Conservation (phyloP, 2,797 vertebrate species). For the Enteromius treurensis region DNA sequence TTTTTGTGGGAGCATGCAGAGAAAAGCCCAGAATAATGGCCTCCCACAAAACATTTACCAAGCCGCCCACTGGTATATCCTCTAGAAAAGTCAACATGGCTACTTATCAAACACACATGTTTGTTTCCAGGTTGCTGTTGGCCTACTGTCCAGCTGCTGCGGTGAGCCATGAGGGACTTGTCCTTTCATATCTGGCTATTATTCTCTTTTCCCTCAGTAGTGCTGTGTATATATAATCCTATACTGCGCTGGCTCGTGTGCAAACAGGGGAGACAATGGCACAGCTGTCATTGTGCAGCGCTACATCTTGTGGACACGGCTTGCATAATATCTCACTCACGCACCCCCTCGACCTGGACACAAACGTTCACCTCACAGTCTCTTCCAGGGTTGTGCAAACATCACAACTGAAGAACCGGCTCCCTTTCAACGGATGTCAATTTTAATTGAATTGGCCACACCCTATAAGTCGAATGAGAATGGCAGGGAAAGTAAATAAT, state of each 20-base stretch:
- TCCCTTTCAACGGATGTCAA: background rate
- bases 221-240: slow-evolving; percentile 70
- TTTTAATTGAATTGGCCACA: background rate
- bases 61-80: slow-evolving; percentile 42
- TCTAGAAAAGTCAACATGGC: slow-evolving; percentile 52
- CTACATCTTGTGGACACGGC: slow-evolving; percentile 80
- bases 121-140: slow-evolving; percentile 54
- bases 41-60: slow-evolving; percentile 56
- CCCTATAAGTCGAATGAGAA: background rate
- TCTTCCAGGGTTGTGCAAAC: background rate
- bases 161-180: slow-evolving; percentile 52
- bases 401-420: background rate
- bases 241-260: slow-evolving; percentile 74
- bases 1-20: slow-evolving; percentile 31
- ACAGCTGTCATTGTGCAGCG: slow-evolving; percentile 81
- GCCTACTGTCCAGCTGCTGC: slow-evolving; percentile 60
- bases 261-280: slow-evolving; percentile 82
- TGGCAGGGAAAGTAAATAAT: background rate
- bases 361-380: slow-evolving; percentile 3
- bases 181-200: slow-evolving; percentile 62
- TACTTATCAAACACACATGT: slow-evolving; percentile 52
- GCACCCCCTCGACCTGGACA: slow-evolving; percentile 1
- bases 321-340: slow-evolving; percentile 76
- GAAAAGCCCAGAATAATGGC: slow-evolving; percentile 39
- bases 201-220: slow-evolving; percentile 64